Percentiles rank a stretch among this genome's conserved stretches.
phyloP scores from a whole-genome alignment of 2,113 vertebrate species.

The Otocyon megalotis region DNA sequence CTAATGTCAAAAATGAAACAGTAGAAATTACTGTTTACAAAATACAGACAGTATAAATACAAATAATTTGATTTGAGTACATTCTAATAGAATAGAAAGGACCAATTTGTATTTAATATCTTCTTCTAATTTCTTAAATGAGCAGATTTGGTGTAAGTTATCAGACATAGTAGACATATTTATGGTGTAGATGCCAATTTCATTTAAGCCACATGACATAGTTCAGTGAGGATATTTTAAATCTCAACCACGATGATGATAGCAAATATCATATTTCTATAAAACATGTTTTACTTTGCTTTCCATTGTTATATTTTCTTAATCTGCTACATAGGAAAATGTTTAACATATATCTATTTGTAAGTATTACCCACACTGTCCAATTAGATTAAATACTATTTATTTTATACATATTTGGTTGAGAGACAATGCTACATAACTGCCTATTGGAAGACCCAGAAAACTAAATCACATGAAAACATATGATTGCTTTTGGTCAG shows the following conservation, averaged over 20 bases:
- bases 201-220: neutral
- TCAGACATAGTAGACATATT: neutral
- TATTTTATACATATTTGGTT: neutral
- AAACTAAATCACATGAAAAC: constrained; percentile 18
- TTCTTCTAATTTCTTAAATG: neutral
- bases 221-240: neutral
- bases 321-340: neutral
- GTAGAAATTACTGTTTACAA: neutral
- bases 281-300: neutral
- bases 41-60: neutral
- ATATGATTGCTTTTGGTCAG: constrained; percentile 47
- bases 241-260: neutral
- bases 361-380: neutral
- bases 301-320: neutral
- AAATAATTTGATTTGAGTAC: neutral
- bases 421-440: neutral
- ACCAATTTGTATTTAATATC: neutral
- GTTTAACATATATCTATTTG: neutral
- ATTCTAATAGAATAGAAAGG: neutral
- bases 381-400: neutral
- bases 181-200: neutral
- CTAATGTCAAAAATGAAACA: neutral
- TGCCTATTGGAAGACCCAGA: neutral
- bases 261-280: neutral
- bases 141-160: neutral